Conservation (phyloP, 37 sponge, comb jelly and placozoan genomes). For the Bolinopsis microptera region DNA sequence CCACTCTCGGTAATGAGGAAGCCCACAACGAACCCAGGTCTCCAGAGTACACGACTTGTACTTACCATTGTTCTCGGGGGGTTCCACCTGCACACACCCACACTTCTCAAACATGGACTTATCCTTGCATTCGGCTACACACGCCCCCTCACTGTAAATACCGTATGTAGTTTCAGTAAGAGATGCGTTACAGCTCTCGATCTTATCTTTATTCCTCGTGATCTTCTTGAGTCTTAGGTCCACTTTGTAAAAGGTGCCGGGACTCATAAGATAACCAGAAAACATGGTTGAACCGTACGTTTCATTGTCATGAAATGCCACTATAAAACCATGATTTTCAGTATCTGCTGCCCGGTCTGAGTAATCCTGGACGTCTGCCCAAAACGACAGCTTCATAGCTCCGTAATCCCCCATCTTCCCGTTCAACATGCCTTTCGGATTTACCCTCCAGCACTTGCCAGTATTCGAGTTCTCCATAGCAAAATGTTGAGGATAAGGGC, state of each 20-base stretch:
- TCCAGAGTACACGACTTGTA: conserved; percentile 13
- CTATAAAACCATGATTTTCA: neutral
- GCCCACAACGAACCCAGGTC: neutral
- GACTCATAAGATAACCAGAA: conserved; percentile 6
- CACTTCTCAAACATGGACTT: neutral
- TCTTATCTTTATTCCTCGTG: neutral
- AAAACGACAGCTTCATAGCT: neutral
- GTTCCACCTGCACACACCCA: conserved; percentile 12
- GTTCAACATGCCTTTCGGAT: neutral
- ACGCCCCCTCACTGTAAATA: neutral
- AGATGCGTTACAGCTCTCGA: neutral
- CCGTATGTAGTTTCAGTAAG: neutral
- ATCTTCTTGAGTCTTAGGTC: neutral
- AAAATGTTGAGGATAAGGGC: neutral
- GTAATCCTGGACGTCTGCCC: conserved; percentile 38
- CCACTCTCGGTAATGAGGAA: neutral
- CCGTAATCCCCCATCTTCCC: neutral
- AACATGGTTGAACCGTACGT: neutral
- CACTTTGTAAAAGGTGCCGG: neutral
- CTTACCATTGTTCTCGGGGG: neutral
- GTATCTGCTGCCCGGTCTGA: neutral
- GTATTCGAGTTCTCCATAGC: neutral
- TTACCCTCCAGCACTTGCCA: neutral
- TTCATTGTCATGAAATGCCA: conserved; percentile 14
- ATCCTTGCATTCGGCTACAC: conserved; percentile 15